These are phyloP conservation scores for Cyaniris semiargus DNA, from an alignment of 2,888 invertebrate species.

Conservation along the genomic window DNA sequence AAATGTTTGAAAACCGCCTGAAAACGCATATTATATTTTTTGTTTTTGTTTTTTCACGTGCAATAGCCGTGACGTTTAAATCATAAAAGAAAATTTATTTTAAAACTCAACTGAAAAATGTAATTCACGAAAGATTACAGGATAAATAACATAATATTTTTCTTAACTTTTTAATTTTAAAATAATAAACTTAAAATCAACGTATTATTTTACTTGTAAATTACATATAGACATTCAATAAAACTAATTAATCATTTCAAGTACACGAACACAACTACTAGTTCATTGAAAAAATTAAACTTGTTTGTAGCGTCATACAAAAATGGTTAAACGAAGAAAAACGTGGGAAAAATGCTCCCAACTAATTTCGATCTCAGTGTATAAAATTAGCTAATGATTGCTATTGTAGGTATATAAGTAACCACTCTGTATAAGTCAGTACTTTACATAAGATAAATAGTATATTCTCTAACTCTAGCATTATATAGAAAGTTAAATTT, in stretches of 20 bases:
- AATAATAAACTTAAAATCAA: background rate
- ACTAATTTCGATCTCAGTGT: background rate
- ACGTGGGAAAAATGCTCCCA: background rate
- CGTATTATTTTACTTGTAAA: background rate
- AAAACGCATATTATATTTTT: too few species aligned
- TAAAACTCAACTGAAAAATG: too few species aligned
- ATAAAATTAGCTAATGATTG: background rate
- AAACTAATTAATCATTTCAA: background rate
- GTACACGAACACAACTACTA: background rate
- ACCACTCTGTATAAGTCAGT: background rate
- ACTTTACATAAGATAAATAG: background rate
- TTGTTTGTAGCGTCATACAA: background rate
- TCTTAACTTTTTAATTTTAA: too few species aligned
- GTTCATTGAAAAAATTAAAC: background rate
- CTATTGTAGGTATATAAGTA: background rate
- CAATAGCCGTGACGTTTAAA: too few species aligned
- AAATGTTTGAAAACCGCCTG: too few species aligned
- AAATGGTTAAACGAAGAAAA: background rate
- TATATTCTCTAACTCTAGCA: background rate
- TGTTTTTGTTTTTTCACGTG: too few species aligned
- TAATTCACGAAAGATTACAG: too few species aligned
- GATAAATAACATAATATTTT: too few species aligned
- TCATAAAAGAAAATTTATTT: too few species aligned
- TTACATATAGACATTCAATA: too few species aligned
- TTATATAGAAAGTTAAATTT: background rate